Percentiles rank a stretch among this genome's conserved stretches.
Evolutionary conservation across 2,113 vertebrate genomes (phyloP).

Genomic region (Mionectes macconnelli): DNA sequence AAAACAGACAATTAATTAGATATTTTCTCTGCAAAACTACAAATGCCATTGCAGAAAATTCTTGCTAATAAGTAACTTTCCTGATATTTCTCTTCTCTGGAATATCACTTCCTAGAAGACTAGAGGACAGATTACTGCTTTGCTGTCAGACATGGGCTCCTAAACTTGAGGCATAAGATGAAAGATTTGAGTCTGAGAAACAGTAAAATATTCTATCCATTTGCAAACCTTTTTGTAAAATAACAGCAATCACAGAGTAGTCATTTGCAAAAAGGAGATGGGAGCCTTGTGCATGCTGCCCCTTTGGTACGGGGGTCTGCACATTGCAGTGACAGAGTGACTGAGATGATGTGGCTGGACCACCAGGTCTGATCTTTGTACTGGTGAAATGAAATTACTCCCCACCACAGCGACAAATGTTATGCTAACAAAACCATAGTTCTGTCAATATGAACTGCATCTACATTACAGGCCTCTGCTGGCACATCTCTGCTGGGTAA

Average conservation of each 20-base stretch:
- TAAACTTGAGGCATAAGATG: background rate
- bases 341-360: background rate
- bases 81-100: background rate
- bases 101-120: background rate
- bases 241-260: background rate
- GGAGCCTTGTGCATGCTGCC: background rate
- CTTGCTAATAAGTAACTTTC: background rate
- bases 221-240: background rate
- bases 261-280: background rate
- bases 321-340: background rate
- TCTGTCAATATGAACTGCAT: background rate
- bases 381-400: rapidly evolving
- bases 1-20: background rate
- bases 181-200: background rate
- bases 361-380: background rate
- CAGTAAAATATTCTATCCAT: background rate
- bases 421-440: background rate
- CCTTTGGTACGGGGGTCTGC: background rate
- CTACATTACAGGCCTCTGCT: background rate
- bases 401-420: background rate
- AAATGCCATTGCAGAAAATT: background rate
- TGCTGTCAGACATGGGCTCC: background rate
- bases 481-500: background rate
- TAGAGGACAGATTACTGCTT: background rate
- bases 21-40: background rate